phyloP scores from a whole-genome alignment of 2,797 vertebrate species.

The Acrossocheilus fasciatus region DNA sequence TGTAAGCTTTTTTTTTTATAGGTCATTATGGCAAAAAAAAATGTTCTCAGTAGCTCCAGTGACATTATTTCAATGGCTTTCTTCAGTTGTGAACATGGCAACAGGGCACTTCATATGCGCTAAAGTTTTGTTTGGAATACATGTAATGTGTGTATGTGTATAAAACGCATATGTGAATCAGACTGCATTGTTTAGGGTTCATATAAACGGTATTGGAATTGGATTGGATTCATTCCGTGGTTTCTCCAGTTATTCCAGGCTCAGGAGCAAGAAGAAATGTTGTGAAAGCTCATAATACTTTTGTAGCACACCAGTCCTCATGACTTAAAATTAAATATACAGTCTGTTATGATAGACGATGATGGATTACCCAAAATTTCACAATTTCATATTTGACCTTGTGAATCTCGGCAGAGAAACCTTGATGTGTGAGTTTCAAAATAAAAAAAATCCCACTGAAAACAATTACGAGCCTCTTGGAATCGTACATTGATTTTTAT shows the following conservation, averaged over 20 bases:
- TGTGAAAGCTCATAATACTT: neutral
- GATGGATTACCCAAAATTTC: slow-evolving; percentile 7
- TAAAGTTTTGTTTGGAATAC: neutral
- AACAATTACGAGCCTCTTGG: neutral
- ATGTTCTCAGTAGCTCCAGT: neutral
- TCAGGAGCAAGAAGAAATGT: neutral
- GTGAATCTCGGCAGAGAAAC: neutral
- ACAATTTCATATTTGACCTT: slow-evolving; percentile 23
- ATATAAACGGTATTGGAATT: neutral
- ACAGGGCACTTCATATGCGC: neutral
- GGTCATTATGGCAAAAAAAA: neutral
- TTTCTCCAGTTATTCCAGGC: neutral
- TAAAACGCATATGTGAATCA: neutral
- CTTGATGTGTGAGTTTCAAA: neutral
- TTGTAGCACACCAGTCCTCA: neutral
- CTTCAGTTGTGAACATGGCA: neutral
- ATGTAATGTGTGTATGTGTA: neutral
- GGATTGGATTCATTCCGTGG: neutral
- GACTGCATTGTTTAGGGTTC: neutral
- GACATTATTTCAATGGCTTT: neutral
- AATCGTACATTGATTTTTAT: slow-evolving; percentile 25
- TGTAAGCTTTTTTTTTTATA: neutral
- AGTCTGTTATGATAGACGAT: neutral
- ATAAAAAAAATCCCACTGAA: slow-evolving; percentile 23
- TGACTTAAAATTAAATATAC: neutral